Conservation (phyloP, 2,797 vertebrate species). For the Scomberomorus guttatus region DNA sequence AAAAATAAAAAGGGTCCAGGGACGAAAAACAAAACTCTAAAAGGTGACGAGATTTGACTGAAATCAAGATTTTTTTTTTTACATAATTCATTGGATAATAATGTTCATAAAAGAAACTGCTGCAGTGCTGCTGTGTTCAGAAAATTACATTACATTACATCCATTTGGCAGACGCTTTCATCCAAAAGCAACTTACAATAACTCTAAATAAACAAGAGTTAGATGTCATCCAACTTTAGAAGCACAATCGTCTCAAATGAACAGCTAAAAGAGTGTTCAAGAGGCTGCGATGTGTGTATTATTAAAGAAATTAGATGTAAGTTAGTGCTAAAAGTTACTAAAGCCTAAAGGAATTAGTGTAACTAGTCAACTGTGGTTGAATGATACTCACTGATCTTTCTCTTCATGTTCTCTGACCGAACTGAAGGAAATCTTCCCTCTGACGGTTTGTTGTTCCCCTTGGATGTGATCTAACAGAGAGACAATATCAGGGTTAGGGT, state of each 20-base stretch:
- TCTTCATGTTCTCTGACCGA: slow-evolving; percentile 88
- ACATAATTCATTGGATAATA: background rate
- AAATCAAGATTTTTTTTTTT: too few species aligned
- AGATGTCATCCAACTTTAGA: too few species aligned
- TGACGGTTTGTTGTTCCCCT: slow-evolving; percentile 83
- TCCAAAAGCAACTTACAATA: too few species aligned
- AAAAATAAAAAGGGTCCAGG: too few species aligned
- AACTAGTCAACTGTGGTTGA: background rate
- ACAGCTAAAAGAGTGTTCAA: too few species aligned
- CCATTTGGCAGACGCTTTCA: background rate
- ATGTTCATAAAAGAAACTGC: background rate
- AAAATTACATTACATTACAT: background rate
- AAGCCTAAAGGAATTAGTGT: background rate
- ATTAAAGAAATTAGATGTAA: background rate
- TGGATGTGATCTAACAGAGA: slow-evolving; percentile 91
- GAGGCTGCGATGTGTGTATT: too few species aligned
- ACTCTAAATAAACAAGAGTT: background rate
- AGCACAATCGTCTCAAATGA: too few species aligned
- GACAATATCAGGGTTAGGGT: slow-evolving; percentile 21
- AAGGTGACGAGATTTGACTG: too few species aligned
- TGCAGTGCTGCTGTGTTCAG: background rate
- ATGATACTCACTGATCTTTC: slow-evolving; percentile 93
- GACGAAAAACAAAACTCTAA: too few species aligned
- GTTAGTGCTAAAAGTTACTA: background rate
- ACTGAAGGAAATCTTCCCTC: slow-evolving; percentile 82